Base-by-base conservation (phyloP, 2,797 vertebrate species). In the Crenuchus spilurus region DNA sequence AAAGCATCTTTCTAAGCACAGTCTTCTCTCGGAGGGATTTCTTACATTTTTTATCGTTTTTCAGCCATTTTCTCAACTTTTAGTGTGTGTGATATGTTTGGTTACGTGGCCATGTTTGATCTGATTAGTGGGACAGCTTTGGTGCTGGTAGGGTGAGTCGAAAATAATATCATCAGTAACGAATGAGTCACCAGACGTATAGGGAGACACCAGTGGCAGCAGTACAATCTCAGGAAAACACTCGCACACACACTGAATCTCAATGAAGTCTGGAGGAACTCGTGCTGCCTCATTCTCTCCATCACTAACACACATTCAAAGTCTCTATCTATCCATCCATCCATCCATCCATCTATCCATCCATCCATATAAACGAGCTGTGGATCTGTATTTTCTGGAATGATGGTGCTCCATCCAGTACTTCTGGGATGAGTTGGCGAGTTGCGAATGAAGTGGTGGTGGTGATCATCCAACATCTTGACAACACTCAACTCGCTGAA, bases 111-210 rank as follows among this genome's bases (percentile, higher is more conserved):
- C 39, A 33, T 20, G 65, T 68, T 31, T 54, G 42, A 69, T 65
- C 20, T 66, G 52, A 77, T 65, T 46, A 77, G 41, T 71, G 61
- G 67, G 37, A 69, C 55, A 62, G 52, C 35, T 72, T 69, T 42
- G 61, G 71, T 42, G 52, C 48, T 67, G 42, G 70, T 57, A 68
- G 57, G 60, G 28, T 41, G 35, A 20, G 62, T 51, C 62, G 58
- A 75, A 74, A 74, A 63, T 73, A 74, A 68, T 55, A 33, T 30
- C 57, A 33, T 69, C 55, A 60, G 42, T 44, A 46, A 54, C 44
- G 81, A 75, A 66, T 88, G 88, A 90, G 84, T 91, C 88, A 90
- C 82, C 83, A 84, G 86, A 85, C 86, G 85, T 85, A 48, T 41
- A 72, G 74, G 74, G 80, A 74, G 83, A 87, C 89, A 86, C 86